Evolutionary conservation across 2,113 vertebrate genomes (phyloP).

Genomic region (Parus major): DNA sequence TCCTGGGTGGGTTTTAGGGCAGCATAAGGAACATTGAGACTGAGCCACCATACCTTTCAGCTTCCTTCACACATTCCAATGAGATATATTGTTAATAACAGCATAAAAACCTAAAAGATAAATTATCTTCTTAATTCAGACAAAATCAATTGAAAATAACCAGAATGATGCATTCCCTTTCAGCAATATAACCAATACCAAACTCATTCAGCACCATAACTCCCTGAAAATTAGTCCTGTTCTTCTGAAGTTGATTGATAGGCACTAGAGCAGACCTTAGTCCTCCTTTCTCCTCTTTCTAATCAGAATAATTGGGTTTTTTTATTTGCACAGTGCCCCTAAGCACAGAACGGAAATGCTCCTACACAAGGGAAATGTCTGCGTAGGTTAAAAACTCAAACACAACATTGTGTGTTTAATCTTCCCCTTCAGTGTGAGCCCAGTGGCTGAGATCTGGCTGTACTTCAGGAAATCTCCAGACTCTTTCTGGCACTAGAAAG

Average conservation of each 20-base stretch:
- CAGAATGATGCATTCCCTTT: neutral
- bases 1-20: neutral
- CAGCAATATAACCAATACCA: neutral
- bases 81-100: neutral
- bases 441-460: neutral
- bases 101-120: neutral
- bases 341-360: neutral
- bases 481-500: neutral
- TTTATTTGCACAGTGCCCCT: neutral
- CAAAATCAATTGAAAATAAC: neutral
- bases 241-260: neutral
- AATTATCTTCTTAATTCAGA: neutral
- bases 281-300: neutral
- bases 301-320: neutral
- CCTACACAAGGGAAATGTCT: neutral
- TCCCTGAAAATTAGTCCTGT: neutral
- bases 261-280: neutral
- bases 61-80: constrained; percentile 63
- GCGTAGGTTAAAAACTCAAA: neutral
- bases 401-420: neutral
- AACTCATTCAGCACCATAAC: neutral
- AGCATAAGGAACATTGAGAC: constrained; percentile 68
- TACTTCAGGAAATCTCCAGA: neutral
- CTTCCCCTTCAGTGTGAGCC: neutral
- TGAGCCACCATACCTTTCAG: constrained; percentile 80